Percentiles rank a stretch among this genome's conserved stretches.
Conservation (phyloP, 2,113 vertebrate genomes). For the Hoplias malabaricus region DNA sequence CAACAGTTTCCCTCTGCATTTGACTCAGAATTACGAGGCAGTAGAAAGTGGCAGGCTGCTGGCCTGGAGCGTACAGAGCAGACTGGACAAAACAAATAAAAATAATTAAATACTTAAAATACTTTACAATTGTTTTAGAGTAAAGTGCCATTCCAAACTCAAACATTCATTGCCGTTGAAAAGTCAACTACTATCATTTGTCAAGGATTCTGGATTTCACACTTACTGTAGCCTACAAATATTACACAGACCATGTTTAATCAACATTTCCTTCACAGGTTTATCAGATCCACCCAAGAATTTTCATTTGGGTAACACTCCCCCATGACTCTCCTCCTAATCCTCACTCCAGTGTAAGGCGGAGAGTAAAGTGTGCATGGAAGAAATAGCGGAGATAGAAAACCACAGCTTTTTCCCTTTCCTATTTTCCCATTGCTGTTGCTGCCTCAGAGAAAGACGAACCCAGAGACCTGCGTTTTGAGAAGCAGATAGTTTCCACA, state of each 20-base stretch:
- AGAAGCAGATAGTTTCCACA: constrained; percentile 46
- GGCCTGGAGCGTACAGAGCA: constrained; percentile 17
- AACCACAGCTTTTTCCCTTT: constrained; percentile 39
- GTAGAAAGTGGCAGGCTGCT: constrained; percentile 1
- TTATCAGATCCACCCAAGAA: too few relatives aligned
- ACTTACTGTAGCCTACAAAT: too few relatives aligned
- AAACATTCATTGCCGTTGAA: too few relatives aligned
- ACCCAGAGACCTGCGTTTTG: constrained; percentile 24
- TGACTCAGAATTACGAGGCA: constrained; percentile 30
- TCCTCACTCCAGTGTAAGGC: background rate
- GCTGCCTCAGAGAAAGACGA: constrained; percentile 18
- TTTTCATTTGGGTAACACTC: too few relatives aligned
- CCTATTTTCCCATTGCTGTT: constrained; percentile 1
- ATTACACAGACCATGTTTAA: too few relatives aligned
- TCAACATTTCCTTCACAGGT: too few relatives aligned
- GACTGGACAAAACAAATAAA: background rate
- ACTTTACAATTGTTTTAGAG: background rate
- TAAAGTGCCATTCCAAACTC: background rate
- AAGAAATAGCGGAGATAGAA: constrained; percentile 28
- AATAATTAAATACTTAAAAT: background rate
- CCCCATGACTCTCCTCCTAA: background rate
- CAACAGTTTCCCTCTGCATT: constrained; percentile 43
- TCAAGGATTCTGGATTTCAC: too few relatives aligned
- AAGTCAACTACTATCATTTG: too few relatives aligned
- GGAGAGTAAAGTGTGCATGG: constrained; percentile 14